Conservation (phyloP, 1,140 invertebrate genomes). For the Pseudachorutes palmiensis region DNA sequence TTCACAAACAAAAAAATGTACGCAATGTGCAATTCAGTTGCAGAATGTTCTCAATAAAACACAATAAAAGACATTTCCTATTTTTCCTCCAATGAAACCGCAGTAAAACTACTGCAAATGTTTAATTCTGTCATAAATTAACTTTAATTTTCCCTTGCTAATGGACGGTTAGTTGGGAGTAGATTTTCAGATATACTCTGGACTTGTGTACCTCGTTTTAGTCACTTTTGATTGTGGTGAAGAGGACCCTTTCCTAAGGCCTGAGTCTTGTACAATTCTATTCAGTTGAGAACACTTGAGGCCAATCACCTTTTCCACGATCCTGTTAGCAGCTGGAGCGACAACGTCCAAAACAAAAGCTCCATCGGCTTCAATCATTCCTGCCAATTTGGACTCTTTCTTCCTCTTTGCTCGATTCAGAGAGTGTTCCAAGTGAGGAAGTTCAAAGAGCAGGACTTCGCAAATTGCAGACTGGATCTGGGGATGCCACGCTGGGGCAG, state of each 20-base stretch:
- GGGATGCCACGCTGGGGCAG: constrained; percentile 54
- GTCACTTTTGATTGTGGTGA: constrained; percentile 6
- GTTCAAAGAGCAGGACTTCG: constrained; percentile 57
- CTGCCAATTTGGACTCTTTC: constrained; percentile 20
- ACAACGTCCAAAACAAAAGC: constrained; percentile 29
- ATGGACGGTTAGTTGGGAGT: too few relatives aligned
- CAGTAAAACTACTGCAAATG: too few relatives aligned
- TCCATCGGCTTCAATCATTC: constrained; percentile 33
- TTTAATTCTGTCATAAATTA: too few relatives aligned
- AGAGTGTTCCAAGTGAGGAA: constrained; percentile 55
- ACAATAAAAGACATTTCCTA: too few relatives aligned
- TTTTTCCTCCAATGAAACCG: too few relatives aligned
- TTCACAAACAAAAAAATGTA: too few relatives aligned
- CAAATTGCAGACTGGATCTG: constrained; percentile 56
- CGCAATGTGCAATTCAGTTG: too few relatives aligned
- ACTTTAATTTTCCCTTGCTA: too few relatives aligned
- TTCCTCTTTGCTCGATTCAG: constrained; percentile 40
- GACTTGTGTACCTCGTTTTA: constrained; percentile 22
- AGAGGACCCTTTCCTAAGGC: not conserved
- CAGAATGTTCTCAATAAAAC: too few relatives aligned
- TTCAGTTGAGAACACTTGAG: constrained; percentile 21
- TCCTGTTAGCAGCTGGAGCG: constrained; percentile 21
- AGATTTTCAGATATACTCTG: constrained; percentile 34
- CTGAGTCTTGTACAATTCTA: constrained; percentile 22
- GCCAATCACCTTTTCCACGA: constrained; percentile 27